These are phyloP conservation scores for Grammomys dolichurus DNA, from an alignment of 2,113 vertebrate genomes.

Conservation along the genomic window DNA sequence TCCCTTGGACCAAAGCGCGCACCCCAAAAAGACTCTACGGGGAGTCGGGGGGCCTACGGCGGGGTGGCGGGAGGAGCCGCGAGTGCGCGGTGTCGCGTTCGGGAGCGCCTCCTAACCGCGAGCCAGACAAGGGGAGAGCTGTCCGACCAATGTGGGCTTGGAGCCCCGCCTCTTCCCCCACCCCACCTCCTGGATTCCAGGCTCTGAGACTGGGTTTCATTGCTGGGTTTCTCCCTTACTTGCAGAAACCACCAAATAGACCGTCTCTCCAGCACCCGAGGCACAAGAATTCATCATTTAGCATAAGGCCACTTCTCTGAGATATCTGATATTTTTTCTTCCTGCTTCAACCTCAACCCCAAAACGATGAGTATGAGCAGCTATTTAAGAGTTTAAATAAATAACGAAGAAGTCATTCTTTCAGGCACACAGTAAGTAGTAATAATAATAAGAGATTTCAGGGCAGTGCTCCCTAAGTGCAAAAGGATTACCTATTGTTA, in stretches of 20 bases:
- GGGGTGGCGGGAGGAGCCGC: accelerated
- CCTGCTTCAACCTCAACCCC: not conserved
- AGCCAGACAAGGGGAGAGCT: too few relatives aligned
- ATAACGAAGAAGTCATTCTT: not conserved
- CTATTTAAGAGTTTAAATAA: slow-evolving; percentile 52
- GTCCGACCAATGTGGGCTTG: not conserved
- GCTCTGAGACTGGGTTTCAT: not conserved
- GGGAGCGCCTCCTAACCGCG: not conserved
- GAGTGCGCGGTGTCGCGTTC: not conserved
- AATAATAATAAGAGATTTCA: too few relatives aligned
- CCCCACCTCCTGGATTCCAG: not conserved
- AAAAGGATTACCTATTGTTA: not conserved
- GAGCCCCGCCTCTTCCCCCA: not conserved
- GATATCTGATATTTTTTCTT: slow-evolving; percentile 36
- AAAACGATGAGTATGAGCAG: not conserved
- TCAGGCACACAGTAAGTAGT: not conserved
- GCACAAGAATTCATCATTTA: slow-evolving; percentile 19
- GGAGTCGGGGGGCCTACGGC: accelerated
- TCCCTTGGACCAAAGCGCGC: accelerated
- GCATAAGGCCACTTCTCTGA: not conserved
- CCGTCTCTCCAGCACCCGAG: not conserved
- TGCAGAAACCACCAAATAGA: not conserved
- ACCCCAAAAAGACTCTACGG: not conserved
- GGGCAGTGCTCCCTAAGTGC: slow-evolving; percentile 1
- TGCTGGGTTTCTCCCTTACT: too few relatives aligned